Conservation (phyloP, 2,888 invertebrate genomes). For the Eupelmus urozonus region DNA sequence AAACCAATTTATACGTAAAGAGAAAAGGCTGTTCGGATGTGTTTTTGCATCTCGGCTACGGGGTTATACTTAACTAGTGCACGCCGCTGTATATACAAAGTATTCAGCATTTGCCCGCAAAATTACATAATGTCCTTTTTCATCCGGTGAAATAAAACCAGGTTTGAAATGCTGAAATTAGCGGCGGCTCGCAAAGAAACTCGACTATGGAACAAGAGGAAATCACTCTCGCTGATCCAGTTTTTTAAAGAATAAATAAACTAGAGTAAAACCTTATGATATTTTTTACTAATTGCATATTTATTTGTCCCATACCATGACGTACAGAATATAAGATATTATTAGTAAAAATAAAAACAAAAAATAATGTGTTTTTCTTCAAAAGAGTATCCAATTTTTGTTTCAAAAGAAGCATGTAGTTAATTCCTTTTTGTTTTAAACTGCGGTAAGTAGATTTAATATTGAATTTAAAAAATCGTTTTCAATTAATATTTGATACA, state of each 20-base stretch:
- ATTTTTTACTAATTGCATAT: no score
- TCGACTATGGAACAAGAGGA: not conserved
- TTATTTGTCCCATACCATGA: no score
- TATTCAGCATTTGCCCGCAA: not conserved
- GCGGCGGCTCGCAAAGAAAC: not conserved
- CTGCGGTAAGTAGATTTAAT: no score
- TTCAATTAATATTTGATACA: no score
- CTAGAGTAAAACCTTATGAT: no score
- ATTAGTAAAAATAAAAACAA: no score
- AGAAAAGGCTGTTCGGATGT: not conserved
- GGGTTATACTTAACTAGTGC: not conserved
- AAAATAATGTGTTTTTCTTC: no score
- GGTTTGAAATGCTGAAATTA: slow-evolving; percentile 1
- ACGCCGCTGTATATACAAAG: not conserved
- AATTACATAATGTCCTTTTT: slow-evolving; percentile 11
- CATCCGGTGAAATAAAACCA: not conserved
- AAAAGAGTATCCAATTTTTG: no score
- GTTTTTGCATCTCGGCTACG: slow-evolving; percentile 5
- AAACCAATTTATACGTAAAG: slow-evolving; percentile 2
- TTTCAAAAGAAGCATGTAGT: no score
- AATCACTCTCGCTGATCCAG: not conserved
- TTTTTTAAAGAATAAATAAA: not conserved
- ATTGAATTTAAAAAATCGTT: no score
- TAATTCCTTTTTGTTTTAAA: no score
- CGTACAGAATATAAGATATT: no score